These are phyloP conservation scores for Calcarius lapponicus DNA, from an alignment of 2,797 vertebrate species.

Conservation along the genomic window DNA sequence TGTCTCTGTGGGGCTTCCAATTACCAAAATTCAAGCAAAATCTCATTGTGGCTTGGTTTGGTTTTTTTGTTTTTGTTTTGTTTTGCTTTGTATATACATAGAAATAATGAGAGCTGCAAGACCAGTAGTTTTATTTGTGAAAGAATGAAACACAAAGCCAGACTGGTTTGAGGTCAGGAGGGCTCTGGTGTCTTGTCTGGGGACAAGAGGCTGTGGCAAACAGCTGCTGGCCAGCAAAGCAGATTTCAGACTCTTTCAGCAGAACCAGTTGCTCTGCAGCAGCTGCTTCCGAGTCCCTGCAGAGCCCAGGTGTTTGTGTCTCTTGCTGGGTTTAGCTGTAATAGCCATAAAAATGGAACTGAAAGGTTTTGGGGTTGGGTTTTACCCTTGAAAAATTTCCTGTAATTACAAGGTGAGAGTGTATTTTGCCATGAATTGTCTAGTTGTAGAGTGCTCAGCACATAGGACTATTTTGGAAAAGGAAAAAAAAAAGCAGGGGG, in stretches of 20 bases:
- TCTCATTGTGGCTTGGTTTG: background rate
- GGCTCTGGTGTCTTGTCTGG: background rate
- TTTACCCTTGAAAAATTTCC: slow-evolving; percentile 70
- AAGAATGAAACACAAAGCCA: background rate
- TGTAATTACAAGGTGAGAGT: slow-evolving; percentile 20
- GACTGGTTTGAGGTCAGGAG: background rate
- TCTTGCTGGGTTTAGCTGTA: background rate
- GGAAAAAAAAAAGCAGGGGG: fast-evolving
- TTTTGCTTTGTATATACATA: background rate
- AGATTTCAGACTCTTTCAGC: background rate
- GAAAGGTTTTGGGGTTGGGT: background rate
- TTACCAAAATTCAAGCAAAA: background rate
- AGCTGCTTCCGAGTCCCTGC: background rate
- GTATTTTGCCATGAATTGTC: background rate
- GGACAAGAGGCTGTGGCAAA: background rate
- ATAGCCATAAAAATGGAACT: slow-evolving; percentile 56
- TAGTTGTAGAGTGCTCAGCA: background rate
- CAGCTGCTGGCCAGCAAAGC: background rate
- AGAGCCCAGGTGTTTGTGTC: background rate
- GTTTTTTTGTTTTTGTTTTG: background rate
- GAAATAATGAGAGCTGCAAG: background rate
- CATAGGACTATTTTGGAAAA: background rate
- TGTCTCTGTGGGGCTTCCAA: background rate
- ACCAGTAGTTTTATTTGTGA: background rate
- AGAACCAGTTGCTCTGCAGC: background rate